Conservation (phyloP, 2,888 invertebrate species). For the Tubulanus polymorphus region DNA sequence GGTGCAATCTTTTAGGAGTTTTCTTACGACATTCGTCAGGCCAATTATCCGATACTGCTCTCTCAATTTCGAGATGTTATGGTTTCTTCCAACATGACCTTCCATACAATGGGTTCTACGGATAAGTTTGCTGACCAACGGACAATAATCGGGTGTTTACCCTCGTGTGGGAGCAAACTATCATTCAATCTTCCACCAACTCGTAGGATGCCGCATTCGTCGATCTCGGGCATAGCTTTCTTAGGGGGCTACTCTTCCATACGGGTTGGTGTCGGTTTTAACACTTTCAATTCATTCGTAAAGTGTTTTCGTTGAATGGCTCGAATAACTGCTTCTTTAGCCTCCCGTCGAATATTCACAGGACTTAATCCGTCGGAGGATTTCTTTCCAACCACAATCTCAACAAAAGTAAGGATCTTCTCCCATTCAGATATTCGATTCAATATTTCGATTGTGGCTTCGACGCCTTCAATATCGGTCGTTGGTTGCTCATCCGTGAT, state of each 20-base stretch:
- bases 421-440: neutral
- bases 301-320: neutral
- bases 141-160: constrained; percentile 15
- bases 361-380: neutral
- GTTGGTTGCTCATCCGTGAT: neutral
- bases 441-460: neutral
- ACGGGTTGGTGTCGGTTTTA: neutral
- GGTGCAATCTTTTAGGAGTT: neutral
- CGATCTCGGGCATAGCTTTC: neutral
- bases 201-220: constrained; percentile 9
- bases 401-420: neutral
- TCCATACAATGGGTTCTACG: neutral
- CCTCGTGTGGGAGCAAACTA: neutral
- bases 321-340: neutral
- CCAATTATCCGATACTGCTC: neutral
- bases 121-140: neutral
- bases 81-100: neutral
- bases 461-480: neutral
- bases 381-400: neutral
- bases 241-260: neutral
- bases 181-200: constrained; percentile 14
- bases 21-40: neutral
- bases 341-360: neutral
- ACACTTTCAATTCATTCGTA: neutral
- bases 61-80: neutral